Percentiles rank a stretch among this genome's conserved stretches.
These are phyloP conservation scores for Eretmocerus hayati DNA, from an alignment of 2,888 invertebrate genomes.

Conservation along the genomic window DNA sequence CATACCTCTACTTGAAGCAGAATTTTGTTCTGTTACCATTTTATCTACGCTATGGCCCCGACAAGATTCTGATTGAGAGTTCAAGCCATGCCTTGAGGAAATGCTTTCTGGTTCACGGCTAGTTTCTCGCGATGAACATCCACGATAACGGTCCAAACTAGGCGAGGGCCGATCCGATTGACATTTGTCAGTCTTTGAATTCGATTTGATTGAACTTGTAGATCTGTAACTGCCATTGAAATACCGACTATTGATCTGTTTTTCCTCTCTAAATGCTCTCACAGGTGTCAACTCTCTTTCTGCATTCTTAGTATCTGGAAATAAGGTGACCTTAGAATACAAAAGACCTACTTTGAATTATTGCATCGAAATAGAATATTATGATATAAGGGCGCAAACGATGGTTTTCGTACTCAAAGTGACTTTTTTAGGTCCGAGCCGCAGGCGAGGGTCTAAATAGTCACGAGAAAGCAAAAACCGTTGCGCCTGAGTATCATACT, in stretches of 20 bases:
- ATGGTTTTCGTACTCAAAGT: too few relatives aligned
- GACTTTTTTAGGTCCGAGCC: too few relatives aligned
- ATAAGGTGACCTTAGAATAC: slow-evolving; percentile 1
- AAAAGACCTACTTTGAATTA: too few relatives aligned
- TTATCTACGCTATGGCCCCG: slow-evolving; percentile 26
- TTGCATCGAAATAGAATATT: too few relatives aligned
- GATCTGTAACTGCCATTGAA: slow-evolving; percentile 14
- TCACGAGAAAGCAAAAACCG: too few relatives aligned
- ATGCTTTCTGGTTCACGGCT: slow-evolving; percentile 36
- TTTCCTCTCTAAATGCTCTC: slow-evolving; percentile 30
- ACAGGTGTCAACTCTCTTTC: slow-evolving; percentile 36
- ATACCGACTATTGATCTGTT: slow-evolving; percentile 34
- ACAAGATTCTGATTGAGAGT: slow-evolving; percentile 18
- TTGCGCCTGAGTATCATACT: too few relatives aligned
- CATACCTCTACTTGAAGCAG: too few relatives aligned
- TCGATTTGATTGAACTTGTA: too few relatives aligned
- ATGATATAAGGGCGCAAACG: too few relatives aligned
- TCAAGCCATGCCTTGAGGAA: slow-evolving; percentile 36
- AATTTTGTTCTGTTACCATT: too few relatives aligned
- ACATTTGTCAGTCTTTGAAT: too few relatives aligned
- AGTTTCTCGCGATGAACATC: slow-evolving; percentile 35
- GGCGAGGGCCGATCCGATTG: slow-evolving; percentile 38
- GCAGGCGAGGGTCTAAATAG: too few relatives aligned
- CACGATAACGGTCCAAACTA: slow-evolving; percentile 38
- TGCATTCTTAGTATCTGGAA: slow-evolving; percentile 33